Evolutionary conservation across 2,113 vertebrate species (phyloP).

Genomic region (Gymnorhina tibicen): DNA sequence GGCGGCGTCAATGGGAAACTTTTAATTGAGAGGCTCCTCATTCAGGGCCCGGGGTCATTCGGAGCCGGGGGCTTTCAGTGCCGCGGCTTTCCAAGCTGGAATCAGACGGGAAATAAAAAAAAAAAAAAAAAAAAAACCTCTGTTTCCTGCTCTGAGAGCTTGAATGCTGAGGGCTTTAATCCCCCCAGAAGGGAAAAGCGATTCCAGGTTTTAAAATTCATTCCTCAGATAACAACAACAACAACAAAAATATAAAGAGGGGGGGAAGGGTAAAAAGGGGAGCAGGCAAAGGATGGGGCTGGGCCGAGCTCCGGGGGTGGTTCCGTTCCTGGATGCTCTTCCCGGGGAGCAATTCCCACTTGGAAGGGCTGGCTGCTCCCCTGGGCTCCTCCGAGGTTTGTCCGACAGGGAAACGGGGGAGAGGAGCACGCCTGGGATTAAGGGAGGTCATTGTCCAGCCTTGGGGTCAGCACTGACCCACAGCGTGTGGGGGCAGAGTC

Average conservation of each 20-base stretch:
- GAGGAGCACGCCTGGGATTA: neutral
- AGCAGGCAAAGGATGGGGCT: neutral
- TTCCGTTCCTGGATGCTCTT: no score
- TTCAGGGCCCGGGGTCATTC: conserved; percentile 83
- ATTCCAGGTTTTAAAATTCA: conserved; percentile 5
- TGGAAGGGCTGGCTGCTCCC: neutral
- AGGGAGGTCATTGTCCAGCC: neutral
- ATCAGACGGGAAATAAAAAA: neutral
- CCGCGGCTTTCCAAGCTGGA: conserved; percentile 66
- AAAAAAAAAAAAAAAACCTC: neutral
- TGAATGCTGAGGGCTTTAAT: conserved; percentile 46
- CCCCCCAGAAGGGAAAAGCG: conserved; percentile 24
- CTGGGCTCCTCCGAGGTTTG: neutral
- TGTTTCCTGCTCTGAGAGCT: conserved; percentile 48
- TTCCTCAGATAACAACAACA: neutral
- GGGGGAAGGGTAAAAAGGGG: neutral
- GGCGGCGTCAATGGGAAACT: conserved; percentile 85
- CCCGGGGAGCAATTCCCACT: neutral
- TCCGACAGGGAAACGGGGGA: neutral
- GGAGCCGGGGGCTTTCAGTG: conserved; percentile 73
- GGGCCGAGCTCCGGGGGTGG: neutral
- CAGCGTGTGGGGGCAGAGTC: neutral
- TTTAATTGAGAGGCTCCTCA: conserved; percentile 93
- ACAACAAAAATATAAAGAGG: fast-evolving
- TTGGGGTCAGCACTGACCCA: neutral